These are phyloP conservation scores for Glaucopsyche alexis DNA, from an alignment of 2,888 invertebrate genomes.

Conservation along the genomic window DNA sequence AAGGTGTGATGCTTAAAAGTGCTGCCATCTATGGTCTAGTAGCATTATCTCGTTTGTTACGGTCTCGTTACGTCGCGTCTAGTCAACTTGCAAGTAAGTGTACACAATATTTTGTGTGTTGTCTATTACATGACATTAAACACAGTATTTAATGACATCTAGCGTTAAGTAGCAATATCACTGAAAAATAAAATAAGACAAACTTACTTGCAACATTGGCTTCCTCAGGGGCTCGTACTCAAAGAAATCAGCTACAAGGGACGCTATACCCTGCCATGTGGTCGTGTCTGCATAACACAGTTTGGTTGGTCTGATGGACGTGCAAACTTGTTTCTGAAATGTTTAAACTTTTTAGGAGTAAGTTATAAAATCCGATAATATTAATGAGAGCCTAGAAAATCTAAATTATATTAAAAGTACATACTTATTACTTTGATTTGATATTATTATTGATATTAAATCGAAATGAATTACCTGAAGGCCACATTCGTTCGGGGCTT, in stretches of 20 bases:
- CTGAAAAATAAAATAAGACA: background rate
- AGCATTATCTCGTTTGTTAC: background rate
- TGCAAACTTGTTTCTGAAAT: conserved; percentile 92
- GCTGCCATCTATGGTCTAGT: background rate
- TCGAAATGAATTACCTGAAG: conserved; percentile 79
- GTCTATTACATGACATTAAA: too few relatives aligned
- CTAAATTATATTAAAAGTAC: too few relatives aligned
- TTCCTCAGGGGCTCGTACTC: conserved; percentile 85
- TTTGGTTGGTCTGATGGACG: conserved; percentile 88
- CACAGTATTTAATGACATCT: background rate
- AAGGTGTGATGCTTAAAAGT: background rate
- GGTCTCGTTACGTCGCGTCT: too few relatives aligned
- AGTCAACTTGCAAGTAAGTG: too few relatives aligned
- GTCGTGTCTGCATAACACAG: conserved; percentile 85
- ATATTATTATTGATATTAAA: background rate
- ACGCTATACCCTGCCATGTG: conserved; percentile 85
- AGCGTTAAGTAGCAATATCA: background rate
- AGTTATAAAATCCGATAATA: background rate
- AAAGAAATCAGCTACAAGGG: conserved; percentile 89
- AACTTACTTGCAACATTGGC: conserved; percentile 85
- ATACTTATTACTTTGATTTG: too few relatives aligned
- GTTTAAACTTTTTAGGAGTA: conserved; percentile 6
- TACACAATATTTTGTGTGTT: too few relatives aligned
- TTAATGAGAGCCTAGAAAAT: background rate
- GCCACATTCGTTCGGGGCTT: conserved; percentile 87